Percentiles rank a stretch among this genome's conserved stretches.
phyloP scores from a whole-genome alignment of 2,888 invertebrate genomes.

The Tetranychus truncatus region DNA sequence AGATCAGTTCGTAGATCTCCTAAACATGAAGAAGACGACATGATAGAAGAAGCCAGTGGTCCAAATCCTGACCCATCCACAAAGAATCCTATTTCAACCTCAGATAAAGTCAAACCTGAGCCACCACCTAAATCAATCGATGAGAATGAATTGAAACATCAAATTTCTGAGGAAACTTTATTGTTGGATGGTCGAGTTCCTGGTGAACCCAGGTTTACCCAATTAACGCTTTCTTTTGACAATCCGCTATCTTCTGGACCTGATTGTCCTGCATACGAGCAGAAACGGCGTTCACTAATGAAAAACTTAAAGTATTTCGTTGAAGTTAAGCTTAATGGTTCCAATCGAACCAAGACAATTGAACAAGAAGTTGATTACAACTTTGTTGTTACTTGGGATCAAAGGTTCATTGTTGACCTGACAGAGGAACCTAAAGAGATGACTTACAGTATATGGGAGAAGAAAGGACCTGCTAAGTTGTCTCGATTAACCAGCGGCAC shows the following conservation, averaged over 20 bases:
- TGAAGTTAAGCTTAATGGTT: background rate
- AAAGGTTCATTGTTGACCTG: background rate
- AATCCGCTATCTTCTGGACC: background rate
- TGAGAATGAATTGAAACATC: slow-evolving; percentile 6
- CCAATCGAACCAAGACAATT: background rate
- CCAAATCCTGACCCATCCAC: background rate
- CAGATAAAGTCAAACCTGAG: background rate
- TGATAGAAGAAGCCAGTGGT: background rate
- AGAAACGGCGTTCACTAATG: background rate
- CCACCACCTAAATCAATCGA: background rate
- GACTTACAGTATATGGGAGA: background rate
- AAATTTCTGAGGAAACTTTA: slow-evolving; percentile 2
- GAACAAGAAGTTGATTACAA: background rate
- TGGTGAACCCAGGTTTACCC: slow-evolving; percentile 15
- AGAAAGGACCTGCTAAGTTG: background rate
- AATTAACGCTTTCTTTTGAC: background rate
- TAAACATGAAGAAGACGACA: background rate
- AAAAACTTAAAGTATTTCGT: background rate
- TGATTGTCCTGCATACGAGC: slow-evolving; percentile 5
- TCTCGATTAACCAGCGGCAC: background rate
- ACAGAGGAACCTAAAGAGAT: background rate
- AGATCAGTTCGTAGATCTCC: background rate
- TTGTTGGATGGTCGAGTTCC: slow-evolving; percentile 19
- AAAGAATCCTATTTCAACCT: background rate
- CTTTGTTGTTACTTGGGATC: background rate